Conservation (phyloP, 2,797 vertebrate genomes). For the Okamejei kenojei region DNA sequence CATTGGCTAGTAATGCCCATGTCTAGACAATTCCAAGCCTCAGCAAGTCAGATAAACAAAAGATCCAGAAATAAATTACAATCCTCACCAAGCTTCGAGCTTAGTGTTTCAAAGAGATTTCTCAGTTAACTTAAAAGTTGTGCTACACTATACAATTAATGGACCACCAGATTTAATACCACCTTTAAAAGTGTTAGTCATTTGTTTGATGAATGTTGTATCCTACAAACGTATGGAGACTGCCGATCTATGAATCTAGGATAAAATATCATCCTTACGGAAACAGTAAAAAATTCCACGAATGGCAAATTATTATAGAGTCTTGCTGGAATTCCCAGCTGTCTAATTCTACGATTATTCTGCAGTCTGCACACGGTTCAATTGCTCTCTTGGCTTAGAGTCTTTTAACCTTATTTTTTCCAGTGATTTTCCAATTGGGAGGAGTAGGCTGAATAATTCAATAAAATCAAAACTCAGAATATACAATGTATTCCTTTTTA, state of each 20-base stretch:
- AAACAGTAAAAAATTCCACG: not conserved
- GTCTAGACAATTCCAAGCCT: no score
- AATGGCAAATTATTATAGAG: no score
- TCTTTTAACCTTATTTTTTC: constrained; percentile 21
- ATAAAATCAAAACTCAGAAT: not conserved
- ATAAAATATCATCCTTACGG: not conserved
- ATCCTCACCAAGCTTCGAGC: no score
- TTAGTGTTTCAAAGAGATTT: no score
- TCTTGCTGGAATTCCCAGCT: not conserved
- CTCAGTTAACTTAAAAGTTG: no score
- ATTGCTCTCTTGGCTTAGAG: not conserved
- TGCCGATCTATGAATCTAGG: not conserved
- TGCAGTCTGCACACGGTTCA: not conserved
- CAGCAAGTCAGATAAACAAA: no score
- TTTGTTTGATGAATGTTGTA: not conserved
- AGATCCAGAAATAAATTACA: no score
- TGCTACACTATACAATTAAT: no score
- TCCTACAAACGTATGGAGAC: not conserved
- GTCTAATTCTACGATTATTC: not conserved
- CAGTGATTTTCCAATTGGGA: not conserved
- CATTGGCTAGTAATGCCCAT: no score
- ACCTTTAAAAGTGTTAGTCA: not conserved
- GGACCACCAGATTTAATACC: not conserved
- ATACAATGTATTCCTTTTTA: not conserved
- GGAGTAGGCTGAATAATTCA: not conserved